Percentiles rank a stretch among this genome's conserved stretches.
Evolutionary conservation across 2,113 vertebrate genomes (phyloP).

Genomic region (Hippoglossus stenolepis): DNA sequence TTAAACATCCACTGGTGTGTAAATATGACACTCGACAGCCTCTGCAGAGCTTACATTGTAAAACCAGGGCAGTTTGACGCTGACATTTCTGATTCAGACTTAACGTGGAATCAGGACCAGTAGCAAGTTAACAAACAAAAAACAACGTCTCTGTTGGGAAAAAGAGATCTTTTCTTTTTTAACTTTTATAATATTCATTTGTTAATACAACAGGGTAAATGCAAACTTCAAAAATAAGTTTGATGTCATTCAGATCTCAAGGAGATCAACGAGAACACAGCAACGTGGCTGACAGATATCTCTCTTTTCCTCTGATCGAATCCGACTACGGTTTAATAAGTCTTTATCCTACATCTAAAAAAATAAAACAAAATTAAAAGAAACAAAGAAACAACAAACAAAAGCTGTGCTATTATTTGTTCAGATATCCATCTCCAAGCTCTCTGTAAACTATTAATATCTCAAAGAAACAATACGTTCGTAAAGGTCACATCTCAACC

Average conservation of each 20-base stretch:
- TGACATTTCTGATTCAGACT: constrained; percentile 53
- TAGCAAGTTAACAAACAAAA: constrained; percentile 45
- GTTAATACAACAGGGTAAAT: constrained; percentile 75
- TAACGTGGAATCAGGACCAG: constrained; percentile 46
- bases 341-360: constrained; percentile 46
- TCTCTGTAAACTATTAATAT: constrained; percentile 73
- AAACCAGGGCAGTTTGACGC: constrained; percentile 42
- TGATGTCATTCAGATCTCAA: constrained; percentile 81
- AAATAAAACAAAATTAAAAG: neutral
- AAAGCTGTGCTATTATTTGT: constrained; percentile 47
- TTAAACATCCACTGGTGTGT: constrained; percentile 73
- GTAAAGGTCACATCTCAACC: constrained; percentile 48
- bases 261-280: constrained; percentile 79
- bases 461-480: constrained; percentile 49
- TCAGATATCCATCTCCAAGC: constrained; percentile 72
- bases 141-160: constrained; percentile 49
- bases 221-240: constrained; percentile 84
- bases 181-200: constrained; percentile 2
- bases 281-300: constrained; percentile 72
- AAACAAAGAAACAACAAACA: neutral
- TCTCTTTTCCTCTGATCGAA: constrained; percentile 59
- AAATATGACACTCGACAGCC: constrained; percentile 53
- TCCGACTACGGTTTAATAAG: constrained; percentile 48
- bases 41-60: constrained; percentile 46
- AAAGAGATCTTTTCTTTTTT: constrained; percentile 32